phyloP scores from a whole-genome alignment of 2,113 vertebrate species.

The Tringa solitaria region DNA sequence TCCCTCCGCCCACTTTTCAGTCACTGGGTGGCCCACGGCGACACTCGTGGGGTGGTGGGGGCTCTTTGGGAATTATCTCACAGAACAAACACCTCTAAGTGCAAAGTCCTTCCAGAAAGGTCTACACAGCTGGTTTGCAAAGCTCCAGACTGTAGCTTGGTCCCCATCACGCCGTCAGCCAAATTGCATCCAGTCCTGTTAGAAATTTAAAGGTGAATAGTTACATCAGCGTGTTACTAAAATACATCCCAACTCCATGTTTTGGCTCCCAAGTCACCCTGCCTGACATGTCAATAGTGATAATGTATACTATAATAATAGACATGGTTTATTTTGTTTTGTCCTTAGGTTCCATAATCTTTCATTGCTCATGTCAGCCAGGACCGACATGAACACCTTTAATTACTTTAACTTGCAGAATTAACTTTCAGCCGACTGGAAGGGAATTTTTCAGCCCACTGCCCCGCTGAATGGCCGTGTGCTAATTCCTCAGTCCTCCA shows the following conservation, averaged over 20 bases:
- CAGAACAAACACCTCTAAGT: neutral
- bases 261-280: neutral
- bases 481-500: neutral
- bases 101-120: neutral
- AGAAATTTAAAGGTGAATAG: neutral
- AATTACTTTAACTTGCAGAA: neutral
- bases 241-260: neutral
- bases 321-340: neutral
- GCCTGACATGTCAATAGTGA: neutral
- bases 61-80: accelerated
- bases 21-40: accelerated
- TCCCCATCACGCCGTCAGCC: accelerated
- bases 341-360: neutral
- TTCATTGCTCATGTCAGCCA: neutral
- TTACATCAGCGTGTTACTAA: neutral
- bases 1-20: neutral
- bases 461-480: neutral
- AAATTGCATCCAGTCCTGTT: neutral
- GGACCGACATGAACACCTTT: neutral
- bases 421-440: neutral
- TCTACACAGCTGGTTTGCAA: neutral
- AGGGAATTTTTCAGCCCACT: neutral
- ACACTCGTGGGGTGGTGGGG: accelerated
- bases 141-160: neutral
- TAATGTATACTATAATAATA: neutral